Percentiles rank a stretch among this genome's conserved stretches.
Evolutionary conservation across 2,888 invertebrate species (phyloP).

Genomic region (Archips xylosteana): DNA sequence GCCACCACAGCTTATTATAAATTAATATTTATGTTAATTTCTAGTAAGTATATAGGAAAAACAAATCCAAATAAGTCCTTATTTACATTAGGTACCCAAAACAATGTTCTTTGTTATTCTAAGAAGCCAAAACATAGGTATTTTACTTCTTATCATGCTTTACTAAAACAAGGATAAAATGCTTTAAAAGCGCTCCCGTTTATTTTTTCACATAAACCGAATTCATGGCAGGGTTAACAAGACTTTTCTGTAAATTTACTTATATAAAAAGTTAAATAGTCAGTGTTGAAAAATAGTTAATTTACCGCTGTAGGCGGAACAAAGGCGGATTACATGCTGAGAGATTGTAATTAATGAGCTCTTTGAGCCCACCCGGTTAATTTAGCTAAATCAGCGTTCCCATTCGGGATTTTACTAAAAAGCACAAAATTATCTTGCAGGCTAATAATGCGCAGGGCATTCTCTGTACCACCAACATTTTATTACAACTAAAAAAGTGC

Average conservation of each 20-base stretch:
- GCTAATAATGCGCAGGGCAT: slow-evolving; percentile 7
- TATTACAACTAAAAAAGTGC: neutral
- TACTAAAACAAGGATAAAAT: neutral
- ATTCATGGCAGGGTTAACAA: slow-evolving; percentile 10
- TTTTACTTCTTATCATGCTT: neutral
- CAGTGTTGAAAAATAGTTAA: slow-evolving; percentile 38
- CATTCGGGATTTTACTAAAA: slow-evolving; percentile 35
- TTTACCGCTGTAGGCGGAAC: slow-evolving; percentile 31
- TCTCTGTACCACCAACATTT: neutral
- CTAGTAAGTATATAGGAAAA: too few relatives aligned
- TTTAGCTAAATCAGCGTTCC: slow-evolving; percentile 46
- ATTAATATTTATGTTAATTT: too few relatives aligned
- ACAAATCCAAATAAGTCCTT: too few relatives aligned
- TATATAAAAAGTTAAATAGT: slow-evolving; percentile 6
- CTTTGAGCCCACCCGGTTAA: slow-evolving; percentile 49
- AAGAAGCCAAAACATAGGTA: neutral
- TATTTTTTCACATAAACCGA: neutral
- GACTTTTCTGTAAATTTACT: slow-evolving; percentile 6
- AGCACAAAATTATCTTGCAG: slow-evolving; percentile 26
- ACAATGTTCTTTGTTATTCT: neutral
- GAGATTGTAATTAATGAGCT: slow-evolving; percentile 53
- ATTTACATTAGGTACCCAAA: neutral
- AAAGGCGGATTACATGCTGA: slow-evolving; percentile 44
- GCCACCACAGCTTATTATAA: too few relatives aligned
- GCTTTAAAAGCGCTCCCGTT: neutral